These are phyloP conservation scores for Taenaris catops DNA, from an alignment of 2,888 invertebrate genomes.

Conservation along the genomic window DNA sequence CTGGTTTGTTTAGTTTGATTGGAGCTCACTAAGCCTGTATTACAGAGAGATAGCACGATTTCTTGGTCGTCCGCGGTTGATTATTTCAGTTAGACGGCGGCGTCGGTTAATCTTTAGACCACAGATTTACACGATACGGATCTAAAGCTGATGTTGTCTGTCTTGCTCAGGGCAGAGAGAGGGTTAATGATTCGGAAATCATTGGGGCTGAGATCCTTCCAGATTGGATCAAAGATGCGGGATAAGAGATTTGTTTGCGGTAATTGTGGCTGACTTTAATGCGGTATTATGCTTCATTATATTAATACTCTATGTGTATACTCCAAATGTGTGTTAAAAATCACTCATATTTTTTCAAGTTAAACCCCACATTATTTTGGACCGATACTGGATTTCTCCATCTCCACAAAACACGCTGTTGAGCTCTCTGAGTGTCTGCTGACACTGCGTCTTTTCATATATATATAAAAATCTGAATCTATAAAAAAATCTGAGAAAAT, in stretches of 20 bases:
- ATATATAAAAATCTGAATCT: too few species aligned
- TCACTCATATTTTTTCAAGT: too few species aligned
- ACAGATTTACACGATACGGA: conserved; percentile 67
- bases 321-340: too few species aligned
- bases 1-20: conserved; percentile 77
- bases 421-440: too few species aligned
- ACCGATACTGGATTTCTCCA: too few species aligned
- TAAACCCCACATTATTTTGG: too few species aligned
- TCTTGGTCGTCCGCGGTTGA: conserved; percentile 69
- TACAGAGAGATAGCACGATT: conserved; percentile 73
- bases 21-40: conserved; percentile 66
- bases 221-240: conserved; percentile 73
- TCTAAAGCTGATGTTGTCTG: conserved; percentile 76
- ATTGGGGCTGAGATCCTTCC: conserved; percentile 71
- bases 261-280: conserved; percentile 30
- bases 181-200: conserved; percentile 77
- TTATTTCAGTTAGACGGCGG: conserved; percentile 67
- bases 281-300: too few species aligned
- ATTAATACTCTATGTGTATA: too few species aligned
- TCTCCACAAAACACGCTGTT: too few species aligned
- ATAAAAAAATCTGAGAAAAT: too few species aligned
- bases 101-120: conserved; percentile 68
- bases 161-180: conserved; percentile 73
- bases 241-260: conserved; percentile 71
- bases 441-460: too few species aligned